Evolutionary conservation across 2,797 vertebrate genomes (phyloP).

Genomic region (Micrastur ruficollis): DNA sequence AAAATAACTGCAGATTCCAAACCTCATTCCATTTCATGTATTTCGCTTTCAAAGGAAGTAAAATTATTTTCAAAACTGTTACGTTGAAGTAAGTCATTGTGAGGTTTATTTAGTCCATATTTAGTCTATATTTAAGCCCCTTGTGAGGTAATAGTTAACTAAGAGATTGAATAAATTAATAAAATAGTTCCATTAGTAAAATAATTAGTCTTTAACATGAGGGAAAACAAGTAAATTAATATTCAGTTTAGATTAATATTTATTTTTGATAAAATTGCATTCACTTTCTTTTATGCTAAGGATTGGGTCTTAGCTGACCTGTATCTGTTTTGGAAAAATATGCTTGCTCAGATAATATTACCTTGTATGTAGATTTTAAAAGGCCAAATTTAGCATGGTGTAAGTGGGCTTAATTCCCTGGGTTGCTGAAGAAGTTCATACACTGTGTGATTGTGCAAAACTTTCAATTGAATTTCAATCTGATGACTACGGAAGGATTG

Average conservation of each 20-base stretch:
- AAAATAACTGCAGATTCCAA: background rate
- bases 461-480: fast-evolving
- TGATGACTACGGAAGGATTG: background rate
- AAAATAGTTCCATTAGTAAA: background rate
- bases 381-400: too few species aligned
- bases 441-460: fast-evolving
- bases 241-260: background rate
- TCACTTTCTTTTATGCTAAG: background rate
- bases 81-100: background rate
- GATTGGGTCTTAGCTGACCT: background rate
- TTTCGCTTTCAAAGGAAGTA: background rate
- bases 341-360: background rate
- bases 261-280: background rate
- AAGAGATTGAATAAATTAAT: background rate
- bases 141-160: background rate
- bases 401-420: background rate
- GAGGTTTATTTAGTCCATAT: background rate
- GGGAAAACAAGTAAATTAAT: background rate
- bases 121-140: background rate
- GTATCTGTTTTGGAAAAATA: background rate
- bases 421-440: background rate
- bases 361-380: fast-evolving
- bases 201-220: background rate
- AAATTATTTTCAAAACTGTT: background rate
- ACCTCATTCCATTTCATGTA: background rate